phyloP scores from a whole-genome alignment of 2,113 vertebrate species.

The Myotis brandtii region DNA sequence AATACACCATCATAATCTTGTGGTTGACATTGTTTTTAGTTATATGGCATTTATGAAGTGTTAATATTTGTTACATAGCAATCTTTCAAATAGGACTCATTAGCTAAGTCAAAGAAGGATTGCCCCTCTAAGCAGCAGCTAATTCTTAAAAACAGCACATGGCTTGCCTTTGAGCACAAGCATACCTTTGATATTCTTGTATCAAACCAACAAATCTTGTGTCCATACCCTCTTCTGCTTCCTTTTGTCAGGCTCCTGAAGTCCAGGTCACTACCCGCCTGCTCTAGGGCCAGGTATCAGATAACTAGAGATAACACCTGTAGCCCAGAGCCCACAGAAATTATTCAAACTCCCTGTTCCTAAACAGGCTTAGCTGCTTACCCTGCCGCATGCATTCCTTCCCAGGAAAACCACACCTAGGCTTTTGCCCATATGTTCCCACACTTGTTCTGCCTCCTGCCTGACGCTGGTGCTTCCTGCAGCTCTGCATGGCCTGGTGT shows the following conservation, averaged over 20 bases:
- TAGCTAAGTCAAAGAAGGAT: constrained; percentile 6
- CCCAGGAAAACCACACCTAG: neutral
- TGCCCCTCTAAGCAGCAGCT: neutral
- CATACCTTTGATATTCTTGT: neutral
- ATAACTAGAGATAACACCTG: neutral
- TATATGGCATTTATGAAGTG: constrained; percentile 10
- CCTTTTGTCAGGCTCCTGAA: neutral
- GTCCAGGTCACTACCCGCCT: neutral
- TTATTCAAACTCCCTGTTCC: neutral
- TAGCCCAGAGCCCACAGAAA: neutral
- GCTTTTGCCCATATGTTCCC: neutral
- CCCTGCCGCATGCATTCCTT: neutral
- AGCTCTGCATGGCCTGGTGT: neutral
- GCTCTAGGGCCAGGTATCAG: neutral
- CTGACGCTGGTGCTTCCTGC: neutral
- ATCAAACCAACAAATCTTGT: neutral
- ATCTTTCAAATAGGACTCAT: neutral
- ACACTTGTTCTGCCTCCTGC: neutral
- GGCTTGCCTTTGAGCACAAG: neutral
- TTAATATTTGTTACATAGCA: constrained; percentile 26
- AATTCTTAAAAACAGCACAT: constrained; percentile 9
- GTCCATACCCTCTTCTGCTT: neutral
- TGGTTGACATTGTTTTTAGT: neutral
- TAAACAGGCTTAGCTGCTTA: neutral
- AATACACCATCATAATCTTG: neutral